phyloP scores from a whole-genome alignment of 2,888 invertebrate genomes.

The Leucoma salicis region DNA sequence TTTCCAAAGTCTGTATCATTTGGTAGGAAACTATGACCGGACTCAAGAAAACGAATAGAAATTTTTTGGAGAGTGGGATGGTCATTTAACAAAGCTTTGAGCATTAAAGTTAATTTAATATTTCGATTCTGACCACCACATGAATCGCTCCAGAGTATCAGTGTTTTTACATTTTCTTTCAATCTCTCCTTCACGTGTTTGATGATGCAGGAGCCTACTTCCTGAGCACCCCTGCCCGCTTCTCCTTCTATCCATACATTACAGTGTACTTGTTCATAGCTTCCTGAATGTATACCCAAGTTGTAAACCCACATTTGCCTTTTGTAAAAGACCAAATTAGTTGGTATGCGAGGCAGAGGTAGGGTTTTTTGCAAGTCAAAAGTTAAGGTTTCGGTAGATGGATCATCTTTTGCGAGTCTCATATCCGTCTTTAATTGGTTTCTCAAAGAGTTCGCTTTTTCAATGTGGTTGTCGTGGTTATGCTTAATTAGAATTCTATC shows the following conservation, averaged over 20 bases:
- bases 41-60: conserved; percentile 7
- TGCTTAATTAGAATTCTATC: too few relatives aligned
- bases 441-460: too few relatives aligned
- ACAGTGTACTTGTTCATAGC: conserved; percentile 15
- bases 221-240: conserved; percentile 20
- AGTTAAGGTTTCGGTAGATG: too few relatives aligned
- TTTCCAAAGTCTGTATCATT: conserved; percentile 4
- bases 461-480: too few relatives aligned
- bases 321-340: neutral
- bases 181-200: conserved; percentile 11
- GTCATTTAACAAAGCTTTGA: conserved; percentile 17
- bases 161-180: conserved; percentile 8
- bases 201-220: conserved; percentile 18
- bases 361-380: neutral
- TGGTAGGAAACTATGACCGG: conserved; percentile 11
- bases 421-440: too few relatives aligned
- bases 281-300: conserved; percentile 10
- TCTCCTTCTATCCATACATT: conserved; percentile 21
- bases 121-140: conserved; percentile 18
- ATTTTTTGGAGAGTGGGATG: conserved; percentile 10
- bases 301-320: neutral
- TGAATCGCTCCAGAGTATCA: conserved; percentile 16
- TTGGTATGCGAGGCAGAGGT: neutral
- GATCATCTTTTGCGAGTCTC: too few relatives aligned
- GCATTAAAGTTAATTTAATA: conserved; percentile 17